Conservation (phyloP, 2,113 vertebrate species). For the Pomatorhinus ruficollis region DNA sequence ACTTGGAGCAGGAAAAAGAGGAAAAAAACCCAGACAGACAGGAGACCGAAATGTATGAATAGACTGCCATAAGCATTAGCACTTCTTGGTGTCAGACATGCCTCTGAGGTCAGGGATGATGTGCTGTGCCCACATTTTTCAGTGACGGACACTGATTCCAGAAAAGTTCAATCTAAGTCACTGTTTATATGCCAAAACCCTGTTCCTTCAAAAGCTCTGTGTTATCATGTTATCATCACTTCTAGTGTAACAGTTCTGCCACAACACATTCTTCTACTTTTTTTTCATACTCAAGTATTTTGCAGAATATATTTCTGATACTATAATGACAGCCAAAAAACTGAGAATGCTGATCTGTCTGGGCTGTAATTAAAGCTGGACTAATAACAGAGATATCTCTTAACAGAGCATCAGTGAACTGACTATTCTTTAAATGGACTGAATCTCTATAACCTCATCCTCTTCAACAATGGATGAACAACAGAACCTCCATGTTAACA, state of each 20-base stretch:
- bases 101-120: background rate
- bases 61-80: background rate
- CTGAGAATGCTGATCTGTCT: background rate
- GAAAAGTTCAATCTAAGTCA: background rate
- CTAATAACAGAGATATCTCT: background rate
- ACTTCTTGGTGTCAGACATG: background rate
- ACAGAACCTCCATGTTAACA: background rate
- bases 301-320: background rate
- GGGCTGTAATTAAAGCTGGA: background rate
- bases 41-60: background rate
- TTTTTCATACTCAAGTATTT: background rate
- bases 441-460: background rate
- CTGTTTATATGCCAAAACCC: background rate
- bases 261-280: background rate
- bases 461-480: background rate
- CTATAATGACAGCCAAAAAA: background rate
- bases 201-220: background rate
- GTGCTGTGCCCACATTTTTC: background rate
- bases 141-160: background rate
- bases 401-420: background rate
- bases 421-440: background rate
- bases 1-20: background rate
- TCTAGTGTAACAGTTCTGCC: background rate
- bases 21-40: background rate
- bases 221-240: background rate